phyloP scores from a whole-genome alignment of 2,113 vertebrate species.

The Varanus komodoensis region DNA sequence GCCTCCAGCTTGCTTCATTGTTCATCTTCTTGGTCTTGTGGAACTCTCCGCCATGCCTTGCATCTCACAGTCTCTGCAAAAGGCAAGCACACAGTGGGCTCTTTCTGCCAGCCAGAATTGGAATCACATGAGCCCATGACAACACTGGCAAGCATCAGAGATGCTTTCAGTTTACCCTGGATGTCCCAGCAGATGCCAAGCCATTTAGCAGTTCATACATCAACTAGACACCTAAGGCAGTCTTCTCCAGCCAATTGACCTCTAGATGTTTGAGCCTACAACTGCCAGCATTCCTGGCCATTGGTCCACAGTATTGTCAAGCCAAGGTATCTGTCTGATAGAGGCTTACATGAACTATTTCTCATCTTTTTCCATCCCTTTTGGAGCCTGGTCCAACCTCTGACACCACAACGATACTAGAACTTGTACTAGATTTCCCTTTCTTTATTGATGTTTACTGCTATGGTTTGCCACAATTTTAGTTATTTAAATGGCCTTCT shows the following conservation, averaged over 20 bases:
- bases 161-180: neutral
- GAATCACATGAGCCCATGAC: neutral
- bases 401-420: neutral
- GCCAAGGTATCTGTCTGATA: neutral
- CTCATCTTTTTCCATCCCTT: neutral
- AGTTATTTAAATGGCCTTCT: conserved; percentile 44
- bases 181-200: neutral
- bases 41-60: neutral
- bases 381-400: neutral
- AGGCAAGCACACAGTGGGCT: no score
- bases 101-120: neutral
- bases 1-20: neutral
- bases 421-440: neutral
- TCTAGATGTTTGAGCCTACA: no score
- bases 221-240: neutral
- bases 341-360: neutral
- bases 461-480: conserved; percentile 21
- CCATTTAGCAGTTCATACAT: neutral
- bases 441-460: neutral
- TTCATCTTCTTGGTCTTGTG: neutral
- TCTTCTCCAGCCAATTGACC: no score
- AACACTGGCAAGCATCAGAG: neutral
- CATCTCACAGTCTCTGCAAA: neutral
- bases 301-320: neutral
- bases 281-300: no score